These are phyloP conservation scores for Heterotilapia buettikoferi DNA, from an alignment of 2,113 vertebrate species.

Conservation along the genomic window DNA sequence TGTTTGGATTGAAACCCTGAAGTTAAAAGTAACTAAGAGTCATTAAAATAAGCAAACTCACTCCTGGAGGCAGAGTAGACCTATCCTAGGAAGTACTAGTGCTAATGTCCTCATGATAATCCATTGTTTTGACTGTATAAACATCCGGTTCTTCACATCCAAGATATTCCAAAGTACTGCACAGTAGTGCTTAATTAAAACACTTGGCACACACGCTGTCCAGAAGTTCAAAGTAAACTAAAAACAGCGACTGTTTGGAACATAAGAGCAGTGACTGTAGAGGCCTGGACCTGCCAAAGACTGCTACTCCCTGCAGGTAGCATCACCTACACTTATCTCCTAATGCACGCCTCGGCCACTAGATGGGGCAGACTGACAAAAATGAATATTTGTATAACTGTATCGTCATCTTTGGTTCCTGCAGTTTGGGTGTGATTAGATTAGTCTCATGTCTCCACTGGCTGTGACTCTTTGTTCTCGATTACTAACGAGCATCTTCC, in stretches of 20 bases:
- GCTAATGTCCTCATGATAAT: neutral
- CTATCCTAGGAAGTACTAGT: fast-evolving
- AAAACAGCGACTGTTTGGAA: neutral
- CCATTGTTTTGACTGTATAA: neutral
- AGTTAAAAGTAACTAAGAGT: neutral
- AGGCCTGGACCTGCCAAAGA: neutral
- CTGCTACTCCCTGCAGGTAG: neutral
- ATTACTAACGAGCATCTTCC: fast-evolving
- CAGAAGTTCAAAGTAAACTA: neutral
- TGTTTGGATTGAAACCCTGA: neutral
- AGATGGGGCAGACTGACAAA: neutral
- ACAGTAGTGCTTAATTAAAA: neutral
- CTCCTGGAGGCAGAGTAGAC: neutral
- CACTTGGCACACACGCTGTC: neutral
- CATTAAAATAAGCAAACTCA: neutral
- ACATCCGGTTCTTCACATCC: neutral
- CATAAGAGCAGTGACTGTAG: neutral
- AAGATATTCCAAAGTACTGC: neutral
- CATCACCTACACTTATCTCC: fast-evolving
- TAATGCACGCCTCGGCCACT: neutral
- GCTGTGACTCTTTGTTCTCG: neutral
- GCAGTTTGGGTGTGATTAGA: neutral
- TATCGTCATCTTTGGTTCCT: fast-evolving
- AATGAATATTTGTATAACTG: neutral
- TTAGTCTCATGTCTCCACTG: neutral